Evolutionary conservation across 2,888 invertebrate species (phyloP).

Genomic region (Rhingia rostrata): DNA sequence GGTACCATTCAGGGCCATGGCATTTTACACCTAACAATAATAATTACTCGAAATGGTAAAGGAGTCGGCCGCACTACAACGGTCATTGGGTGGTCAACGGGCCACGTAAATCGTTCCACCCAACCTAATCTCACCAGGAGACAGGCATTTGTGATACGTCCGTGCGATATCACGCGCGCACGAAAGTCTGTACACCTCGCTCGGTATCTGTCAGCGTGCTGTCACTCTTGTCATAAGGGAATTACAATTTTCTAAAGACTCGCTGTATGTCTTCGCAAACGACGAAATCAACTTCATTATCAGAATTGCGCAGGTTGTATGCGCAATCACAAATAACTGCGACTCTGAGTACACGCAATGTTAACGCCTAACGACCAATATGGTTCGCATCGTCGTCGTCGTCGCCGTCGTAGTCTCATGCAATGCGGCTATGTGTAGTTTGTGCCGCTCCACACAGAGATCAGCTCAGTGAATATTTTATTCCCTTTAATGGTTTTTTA

Average conservation of each 20-base stretch:
- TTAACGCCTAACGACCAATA: slow-evolving; percentile 69
- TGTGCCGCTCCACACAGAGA: slow-evolving; percentile 19
- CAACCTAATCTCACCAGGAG: slow-evolving; percentile 11
- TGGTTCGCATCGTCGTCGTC: slow-evolving; percentile 8
- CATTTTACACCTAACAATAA: slow-evolving; percentile 71
- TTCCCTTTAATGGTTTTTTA: slow-evolving; percentile 71
- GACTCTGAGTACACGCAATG: slow-evolving; percentile 56
- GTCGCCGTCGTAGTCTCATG: neutral
- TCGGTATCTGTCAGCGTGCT: slow-evolving; percentile 37
- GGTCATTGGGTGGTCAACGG: slow-evolving; percentile 61
- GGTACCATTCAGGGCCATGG: slow-evolving; percentile 52
- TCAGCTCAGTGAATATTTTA: slow-evolving; percentile 66
- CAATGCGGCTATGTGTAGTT: neutral
- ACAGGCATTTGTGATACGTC: slow-evolving; percentile 53
- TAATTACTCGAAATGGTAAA: slow-evolving; percentile 65
- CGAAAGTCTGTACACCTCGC: neutral
- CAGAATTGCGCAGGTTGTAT: slow-evolving; percentile 54
- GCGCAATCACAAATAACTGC: slow-evolving; percentile 61
- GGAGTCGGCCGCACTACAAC: slow-evolving; percentile 27
- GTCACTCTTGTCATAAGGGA: slow-evolving; percentile 67
- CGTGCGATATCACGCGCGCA: slow-evolving; percentile 28
- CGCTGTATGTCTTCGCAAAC: slow-evolving; percentile 30
- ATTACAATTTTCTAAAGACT: slow-evolving; percentile 61
- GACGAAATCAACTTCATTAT: slow-evolving; percentile 63
- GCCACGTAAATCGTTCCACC: slow-evolving; percentile 44